Base-by-base conservation (phyloP, 2,888 invertebrate species). In the Eristalinus aeneus region DNA sequence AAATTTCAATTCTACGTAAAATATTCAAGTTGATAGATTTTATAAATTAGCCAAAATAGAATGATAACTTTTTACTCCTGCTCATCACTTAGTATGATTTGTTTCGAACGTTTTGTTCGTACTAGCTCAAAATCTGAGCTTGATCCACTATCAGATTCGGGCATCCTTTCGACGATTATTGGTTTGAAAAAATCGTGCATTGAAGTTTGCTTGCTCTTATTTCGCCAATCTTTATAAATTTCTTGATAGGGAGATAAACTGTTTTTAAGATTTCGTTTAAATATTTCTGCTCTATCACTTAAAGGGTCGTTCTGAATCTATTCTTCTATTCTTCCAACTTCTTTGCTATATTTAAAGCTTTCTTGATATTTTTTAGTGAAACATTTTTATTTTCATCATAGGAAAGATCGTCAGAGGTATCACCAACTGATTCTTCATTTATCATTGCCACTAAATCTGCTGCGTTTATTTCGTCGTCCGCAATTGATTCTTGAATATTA, bases 401-500 rank as follows among this genome's bases (percentile, higher is more conserved):
- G 64, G 64, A 64, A 64, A 64, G 64, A 64, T 64, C 64, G 23
- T 64, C 64, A 64, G 32, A 64, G 27, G 31, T 64, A 64, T 64
- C 64, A 1, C 27, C 64, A 64, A 64, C 64, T 23, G 64, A 64
- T 64, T 23, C 64, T 64, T 64, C 64, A 23, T 9, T 64, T 64
- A 9, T 64, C 64, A 31, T 64, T 64, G 64, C 31, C 31, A 64
- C 31, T 64, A 31, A 64, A 64, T 64, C 64, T 64, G 64, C 31
- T 63, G 5, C 22, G 64, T 12, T 23, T 64, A 64, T 31, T 39
- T 53, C 80, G 78, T 63, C 73, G 75, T 58, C 61, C 34, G 60
- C 72, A 87, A 71, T 27, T 27, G 5, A 27, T 27, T 27, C 27
- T n/a, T n/a, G n/a, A 27, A 27, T 27, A n/a, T 27, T 5, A 27